Evolutionary conservation across 2,113 vertebrate genomes (phyloP), one percentile per base, ranked within the genome.

Genomic region (Muscicapa adusta): DNA sequence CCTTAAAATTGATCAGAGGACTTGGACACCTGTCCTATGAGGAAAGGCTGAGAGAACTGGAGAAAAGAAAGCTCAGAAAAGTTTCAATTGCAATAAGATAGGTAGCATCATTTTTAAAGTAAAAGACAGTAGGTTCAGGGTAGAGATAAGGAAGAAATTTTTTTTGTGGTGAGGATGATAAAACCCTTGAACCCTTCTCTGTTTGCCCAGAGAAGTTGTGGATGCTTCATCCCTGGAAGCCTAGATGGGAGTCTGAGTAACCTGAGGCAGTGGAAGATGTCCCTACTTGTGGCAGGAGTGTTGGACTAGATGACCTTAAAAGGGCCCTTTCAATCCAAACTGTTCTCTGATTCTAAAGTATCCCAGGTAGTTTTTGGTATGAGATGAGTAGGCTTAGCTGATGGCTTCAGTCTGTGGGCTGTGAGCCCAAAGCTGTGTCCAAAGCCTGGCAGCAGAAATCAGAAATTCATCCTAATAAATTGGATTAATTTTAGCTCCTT

Each of bases 81-180:
- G 33, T 33, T 36, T 34, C 17, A n/a, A 19, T 58, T 45, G 73
- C 0, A 5, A 7, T 16, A 77, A 38, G 25, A 73, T 22, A 61
- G 48, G 18, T 8, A 5, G 6, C 18, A 33, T 60, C 2, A 22
- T 45, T 60, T 96, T 88, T 53, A 48, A 80, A 71, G n/a, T 61
- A 19, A 51, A 68, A 60, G 8, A 47, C 4, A 18, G 7, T 60
- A 40, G 13, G 31, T 61, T 56, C 14, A 53, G 72, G 17, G 24
- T 65, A 77, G n/a, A 51, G 3, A 24, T 38, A 38, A 68, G 10
- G 22, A 63, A 57, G 28, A 31, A 1, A 1, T 3, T 60, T 33
- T 81, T 51, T 77, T 57, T 34, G 76, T 0, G 0, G 7, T 33
- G 33, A 63, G 8, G 26, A 8, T 79, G 24, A n/a, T 70, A 26